Evolutionary conservation across 2,113 vertebrate genomes (phyloP).

Genomic region (Elachura formosa): DNA sequence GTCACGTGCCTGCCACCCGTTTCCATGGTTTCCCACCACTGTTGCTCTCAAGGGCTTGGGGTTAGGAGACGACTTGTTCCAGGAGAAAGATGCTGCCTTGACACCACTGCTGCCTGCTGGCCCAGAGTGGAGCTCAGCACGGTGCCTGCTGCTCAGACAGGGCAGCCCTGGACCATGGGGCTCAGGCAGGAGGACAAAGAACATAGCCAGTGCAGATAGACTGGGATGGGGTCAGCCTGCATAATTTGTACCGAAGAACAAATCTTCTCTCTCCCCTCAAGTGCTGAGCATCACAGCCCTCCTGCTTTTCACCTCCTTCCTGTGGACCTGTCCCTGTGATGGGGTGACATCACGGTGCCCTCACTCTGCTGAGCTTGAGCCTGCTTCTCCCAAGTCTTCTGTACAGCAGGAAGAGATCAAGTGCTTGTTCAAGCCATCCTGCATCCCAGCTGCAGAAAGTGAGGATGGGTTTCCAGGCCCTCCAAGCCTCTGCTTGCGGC

Average conservation of each 20-base stretch:
- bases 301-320: background rate
- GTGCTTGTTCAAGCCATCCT: background rate
- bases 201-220: background rate
- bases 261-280: background rate
- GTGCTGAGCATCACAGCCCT: background rate
- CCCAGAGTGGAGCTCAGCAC: background rate
- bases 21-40: background rate
- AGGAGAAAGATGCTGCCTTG: background rate
- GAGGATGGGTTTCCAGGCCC: background rate
- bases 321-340: rapidly evolving
- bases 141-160: background rate
- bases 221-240: background rate
- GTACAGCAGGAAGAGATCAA: background rate
- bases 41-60: background rate
- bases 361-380: background rate
- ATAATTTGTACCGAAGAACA: background rate
- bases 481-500: background rate
- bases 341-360: background rate
- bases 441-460: rapidly evolving
- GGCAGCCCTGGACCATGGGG: background rate
- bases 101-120: background rate
- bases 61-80: background rate
- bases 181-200: background rate
- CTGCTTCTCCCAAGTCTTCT: background rate
- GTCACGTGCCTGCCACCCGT: background rate